Evolutionary conservation across 2,797 vertebrate genomes (phyloP).

Genomic region (Siniperca scherzeri): DNA sequence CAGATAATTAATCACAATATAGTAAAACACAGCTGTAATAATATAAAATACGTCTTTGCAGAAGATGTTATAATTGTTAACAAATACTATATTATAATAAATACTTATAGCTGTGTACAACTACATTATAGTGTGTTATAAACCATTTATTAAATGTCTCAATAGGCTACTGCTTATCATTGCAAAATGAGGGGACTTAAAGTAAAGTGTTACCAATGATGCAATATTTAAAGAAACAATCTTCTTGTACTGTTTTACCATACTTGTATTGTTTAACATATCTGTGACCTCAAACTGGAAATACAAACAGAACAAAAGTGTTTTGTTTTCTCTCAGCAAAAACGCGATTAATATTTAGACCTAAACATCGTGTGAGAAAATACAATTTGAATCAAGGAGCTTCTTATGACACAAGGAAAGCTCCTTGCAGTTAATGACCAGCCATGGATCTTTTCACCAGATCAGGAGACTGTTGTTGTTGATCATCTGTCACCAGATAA

Average conservation of each 20-base stretch:
- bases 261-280: too few species aligned
- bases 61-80: too few species aligned
- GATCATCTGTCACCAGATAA: background rate
- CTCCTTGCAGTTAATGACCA: background rate
- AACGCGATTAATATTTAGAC: background rate
- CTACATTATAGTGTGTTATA: too few species aligned
- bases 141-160: too few species aligned
- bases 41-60: too few species aligned
- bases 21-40: too few species aligned
- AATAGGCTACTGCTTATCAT: too few species aligned
- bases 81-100: too few species aligned
- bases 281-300: background rate
- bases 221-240: background rate
- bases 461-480: background rate
- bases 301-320: background rate
- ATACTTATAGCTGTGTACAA: too few species aligned
- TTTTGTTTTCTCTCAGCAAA: background rate
- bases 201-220: background rate
- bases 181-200: too few species aligned
- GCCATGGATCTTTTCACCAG: conserved; percentile 22
- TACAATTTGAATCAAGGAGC: background rate
- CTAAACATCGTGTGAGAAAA: background rate
- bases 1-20: too few species aligned
- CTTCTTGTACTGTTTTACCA: too few species aligned
- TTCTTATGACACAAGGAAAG: background rate